Evolutionary conservation across 2,113 vertebrate species (phyloP).

Genomic region (Geococcyx californianus): DNA sequence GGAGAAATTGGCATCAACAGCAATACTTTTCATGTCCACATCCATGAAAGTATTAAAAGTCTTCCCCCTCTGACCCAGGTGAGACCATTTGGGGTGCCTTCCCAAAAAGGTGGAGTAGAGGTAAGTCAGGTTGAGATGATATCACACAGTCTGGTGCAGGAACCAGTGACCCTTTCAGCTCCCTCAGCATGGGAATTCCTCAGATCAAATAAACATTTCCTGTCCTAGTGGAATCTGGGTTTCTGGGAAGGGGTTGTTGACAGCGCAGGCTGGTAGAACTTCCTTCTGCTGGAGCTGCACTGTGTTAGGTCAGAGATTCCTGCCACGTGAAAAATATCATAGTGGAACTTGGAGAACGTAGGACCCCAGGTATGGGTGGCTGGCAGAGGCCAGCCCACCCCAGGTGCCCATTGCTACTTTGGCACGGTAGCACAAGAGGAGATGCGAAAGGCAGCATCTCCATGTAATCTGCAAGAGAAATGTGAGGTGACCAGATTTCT

Average conservation of each 20-base stretch:
- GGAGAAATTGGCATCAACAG: conserved; percentile 57
- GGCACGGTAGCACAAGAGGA: background rate
- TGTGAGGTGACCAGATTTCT: background rate
- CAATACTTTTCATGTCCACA: conserved; percentile 17
- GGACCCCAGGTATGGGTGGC: background rate
- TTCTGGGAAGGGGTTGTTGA: background rate
- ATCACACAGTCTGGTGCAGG: background rate
- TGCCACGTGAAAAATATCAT: background rate
- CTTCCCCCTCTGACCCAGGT: background rate
- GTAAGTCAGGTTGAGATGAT: background rate
- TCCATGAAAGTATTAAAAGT: conserved; percentile 18
- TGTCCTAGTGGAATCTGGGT: background rate
- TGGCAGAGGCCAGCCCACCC: background rate
- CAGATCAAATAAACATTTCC: background rate
- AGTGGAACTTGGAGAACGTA: background rate
- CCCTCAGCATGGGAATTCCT: background rate
- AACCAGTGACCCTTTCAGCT: background rate
- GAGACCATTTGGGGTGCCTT: background rate
- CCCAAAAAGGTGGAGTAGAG: background rate
- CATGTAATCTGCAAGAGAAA: background rate
- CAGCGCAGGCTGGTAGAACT: background rate
- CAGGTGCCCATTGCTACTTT: background rate
- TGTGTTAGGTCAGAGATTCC: background rate
- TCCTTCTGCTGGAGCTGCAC: background rate
- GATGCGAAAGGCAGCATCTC: background rate